Conservation (phyloP, 2,113 vertebrate species). For the Monarcha castaneiventris region DNA sequence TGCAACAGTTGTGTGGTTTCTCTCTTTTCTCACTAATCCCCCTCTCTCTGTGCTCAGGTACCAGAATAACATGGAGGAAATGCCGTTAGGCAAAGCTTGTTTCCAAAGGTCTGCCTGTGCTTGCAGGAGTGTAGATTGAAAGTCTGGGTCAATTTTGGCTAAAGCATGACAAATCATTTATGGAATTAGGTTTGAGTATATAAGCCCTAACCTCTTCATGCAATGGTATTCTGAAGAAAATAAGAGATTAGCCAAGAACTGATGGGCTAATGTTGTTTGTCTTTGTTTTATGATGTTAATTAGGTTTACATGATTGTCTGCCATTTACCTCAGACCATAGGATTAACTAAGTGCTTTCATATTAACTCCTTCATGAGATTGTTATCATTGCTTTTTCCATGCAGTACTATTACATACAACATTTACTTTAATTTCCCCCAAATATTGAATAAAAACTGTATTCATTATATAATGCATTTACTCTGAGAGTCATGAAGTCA, state of each 20-base stretch:
- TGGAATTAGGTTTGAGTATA: neutral
- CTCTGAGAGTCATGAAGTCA: constrained; percentile 36
- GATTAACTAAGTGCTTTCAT: constrained; percentile 25
- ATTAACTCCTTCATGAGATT: constrained; percentile 25
- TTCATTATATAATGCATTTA: constrained; percentile 52
- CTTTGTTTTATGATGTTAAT: constrained; percentile 20
- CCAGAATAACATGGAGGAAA: neutral
- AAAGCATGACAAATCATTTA: neutral
- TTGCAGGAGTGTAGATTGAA: neutral
- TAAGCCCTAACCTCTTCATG: neutral
- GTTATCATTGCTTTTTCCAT: constrained; percentile 39
- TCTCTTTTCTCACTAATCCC: neutral
- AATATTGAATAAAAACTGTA: constrained; percentile 34
- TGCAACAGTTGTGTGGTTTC: neutral
- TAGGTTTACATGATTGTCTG: constrained; percentile 25
- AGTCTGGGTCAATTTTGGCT: neutral
- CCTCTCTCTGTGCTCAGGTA: neutral
- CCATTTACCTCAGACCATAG: constrained; percentile 33
- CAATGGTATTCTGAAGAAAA: neutral
- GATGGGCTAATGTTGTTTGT: constrained; percentile 1
- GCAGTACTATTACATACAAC: neutral
- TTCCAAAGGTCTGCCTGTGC: neutral
- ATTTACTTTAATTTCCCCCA: constrained; percentile 14
- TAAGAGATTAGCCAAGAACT: neutral
- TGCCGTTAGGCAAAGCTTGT: neutral